Conservation (phyloP, 2,113 vertebrate species). For the Phalacrocorax aristotelis region DNA sequence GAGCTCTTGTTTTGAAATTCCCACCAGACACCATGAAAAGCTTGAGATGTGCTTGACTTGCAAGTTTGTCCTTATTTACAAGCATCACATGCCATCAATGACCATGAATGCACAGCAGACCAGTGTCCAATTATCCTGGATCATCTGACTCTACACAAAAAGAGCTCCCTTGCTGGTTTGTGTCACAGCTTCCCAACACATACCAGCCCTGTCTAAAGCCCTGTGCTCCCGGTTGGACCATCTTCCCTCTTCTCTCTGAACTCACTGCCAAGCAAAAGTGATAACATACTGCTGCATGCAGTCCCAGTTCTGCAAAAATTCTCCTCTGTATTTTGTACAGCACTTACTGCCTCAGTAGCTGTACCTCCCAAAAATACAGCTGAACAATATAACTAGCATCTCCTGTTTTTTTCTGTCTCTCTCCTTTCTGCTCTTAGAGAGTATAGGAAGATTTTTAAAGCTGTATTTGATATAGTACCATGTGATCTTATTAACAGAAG, state of each 20-base stretch:
- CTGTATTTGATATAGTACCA: background rate
- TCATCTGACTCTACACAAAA: background rate
- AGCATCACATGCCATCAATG: background rate
- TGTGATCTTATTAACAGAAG: background rate
- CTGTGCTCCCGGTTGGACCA: background rate
- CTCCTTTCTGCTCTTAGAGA: background rate
- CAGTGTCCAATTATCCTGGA: background rate
- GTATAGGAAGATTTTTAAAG: background rate
- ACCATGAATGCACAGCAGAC: background rate
- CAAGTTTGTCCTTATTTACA: background rate
- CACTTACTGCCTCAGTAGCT: background rate
- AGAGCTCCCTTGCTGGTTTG: background rate
- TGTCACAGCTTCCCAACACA: background rate
- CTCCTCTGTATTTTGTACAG: background rate
- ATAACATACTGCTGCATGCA: background rate
- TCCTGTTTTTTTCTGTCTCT: background rate
- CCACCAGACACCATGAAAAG: background rate
- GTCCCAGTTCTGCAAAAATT: background rate
- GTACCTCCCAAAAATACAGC: background rate
- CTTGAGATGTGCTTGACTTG: background rate
- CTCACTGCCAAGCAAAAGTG: background rate
- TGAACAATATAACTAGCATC: background rate
- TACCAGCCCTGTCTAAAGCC: background rate
- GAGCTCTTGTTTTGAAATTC: background rate
- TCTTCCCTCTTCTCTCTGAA: background rate